Conservation (phyloP, 2,797 vertebrate species). For the Gorsachius magnificus region DNA sequence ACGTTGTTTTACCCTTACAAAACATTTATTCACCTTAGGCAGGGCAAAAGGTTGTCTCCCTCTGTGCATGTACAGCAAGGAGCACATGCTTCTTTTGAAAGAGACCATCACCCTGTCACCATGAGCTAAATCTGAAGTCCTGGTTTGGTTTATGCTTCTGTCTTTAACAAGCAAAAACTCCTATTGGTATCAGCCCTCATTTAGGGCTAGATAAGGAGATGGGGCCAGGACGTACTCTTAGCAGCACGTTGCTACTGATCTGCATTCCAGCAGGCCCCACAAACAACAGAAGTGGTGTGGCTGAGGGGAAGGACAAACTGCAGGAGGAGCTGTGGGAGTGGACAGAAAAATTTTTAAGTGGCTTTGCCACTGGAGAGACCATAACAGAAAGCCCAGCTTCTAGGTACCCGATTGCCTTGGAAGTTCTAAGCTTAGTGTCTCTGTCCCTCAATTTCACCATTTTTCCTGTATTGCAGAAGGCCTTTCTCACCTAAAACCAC, state of each 20-base stretch:
- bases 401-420: not conserved
- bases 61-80: not conserved
- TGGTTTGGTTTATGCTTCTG: not conserved
- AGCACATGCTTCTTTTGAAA: not conserved
- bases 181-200: not conserved
- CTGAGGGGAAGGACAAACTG: not conserved
- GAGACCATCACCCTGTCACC: not conserved
- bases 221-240: not conserved
- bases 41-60: not conserved
- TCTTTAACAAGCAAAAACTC: not conserved
- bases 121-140: not conserved
- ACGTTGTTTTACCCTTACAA: not conserved
- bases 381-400: fast-evolving
- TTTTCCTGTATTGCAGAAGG: not conserved
- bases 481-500: not conserved
- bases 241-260: fast-evolving
- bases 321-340: not conserved
- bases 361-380: not conserved
- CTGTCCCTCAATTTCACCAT: not conserved
- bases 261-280: not conserved
- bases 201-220: not conserved
- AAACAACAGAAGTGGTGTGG: not conserved
- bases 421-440: not conserved
- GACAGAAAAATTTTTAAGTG: not conserved
- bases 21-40: not conserved